Base-by-base conservation (phyloP, 2,113 vertebrate species). In the Terrapene triunguis region DNA sequence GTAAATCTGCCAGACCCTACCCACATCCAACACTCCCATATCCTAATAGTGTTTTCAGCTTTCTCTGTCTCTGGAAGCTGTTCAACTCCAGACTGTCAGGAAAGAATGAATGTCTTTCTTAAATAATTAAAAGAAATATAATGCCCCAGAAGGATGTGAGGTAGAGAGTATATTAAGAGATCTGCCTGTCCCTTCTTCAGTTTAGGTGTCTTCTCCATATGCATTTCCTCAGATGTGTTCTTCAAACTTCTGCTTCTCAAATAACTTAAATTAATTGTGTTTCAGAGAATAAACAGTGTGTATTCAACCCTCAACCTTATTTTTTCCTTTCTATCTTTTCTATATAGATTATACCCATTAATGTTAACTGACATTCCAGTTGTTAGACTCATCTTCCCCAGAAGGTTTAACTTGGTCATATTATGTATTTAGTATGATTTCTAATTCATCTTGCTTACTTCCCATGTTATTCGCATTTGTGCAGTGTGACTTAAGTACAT, bases 251-350 rank as follows among this genome's bases (percentile, higher is more conserved):
- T 96, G 95, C 96, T 97, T 96, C 87, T 97, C 95, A 97, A 95
- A 96, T 93, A 95, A 85, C 93, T 97, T 81, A 96, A 96, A 93
- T 96, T 97, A 97, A 97, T 97, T 97, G 96, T 95, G 93, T 97
- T 97, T 97, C 83, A 95, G 96, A 95, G 95, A 92, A 97, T 95
- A 97, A 97, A 95, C 94, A 96, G 97, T 96, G 96, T 93, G 92
- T 89, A 90, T 94, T 96, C 93, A 92, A 97, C 97, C 89, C 90
- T 97, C 96, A 95, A 97, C 96, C 96, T 96, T 57, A 50, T 74
- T 96, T 93, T 47, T 19, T 95, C 94, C 92, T 91, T 62, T 54
- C 91, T 95, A 1, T 85, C 83, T 95, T 54, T 94, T 87, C 57
- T 1, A 72, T n/a, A 86, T 92, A 95, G 96, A 90, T 96, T 94